A percentile compares a stretch with the other conserved stretches of the same genome.
phyloP scores from a whole-genome alignment of 2,888 invertebrate species.

The Corythucha ciliata region DNA sequence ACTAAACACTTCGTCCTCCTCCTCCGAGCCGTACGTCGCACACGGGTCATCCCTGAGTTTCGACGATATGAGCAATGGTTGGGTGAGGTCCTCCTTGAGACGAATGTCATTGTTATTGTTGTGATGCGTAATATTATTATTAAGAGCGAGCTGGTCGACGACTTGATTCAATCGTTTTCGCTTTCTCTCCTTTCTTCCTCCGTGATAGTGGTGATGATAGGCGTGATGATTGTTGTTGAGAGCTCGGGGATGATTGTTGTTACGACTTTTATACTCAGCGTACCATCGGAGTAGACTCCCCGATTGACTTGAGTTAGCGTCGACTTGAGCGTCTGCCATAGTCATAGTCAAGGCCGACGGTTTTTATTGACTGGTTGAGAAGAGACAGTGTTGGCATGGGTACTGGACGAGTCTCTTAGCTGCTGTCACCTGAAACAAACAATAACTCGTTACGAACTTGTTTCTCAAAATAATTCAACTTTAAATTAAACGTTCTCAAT shows the following conservation, averaged over 20 bases:
- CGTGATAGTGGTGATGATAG: conserved; percentile 37
- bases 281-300: conserved; percentile 29
- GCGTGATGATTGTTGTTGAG: conserved; percentile 51
- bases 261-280: conserved; percentile 38
- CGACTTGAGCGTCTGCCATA: conserved; percentile 51
- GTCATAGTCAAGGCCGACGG: too few species aligned
- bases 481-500: too few species aligned
- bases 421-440: too few species aligned
- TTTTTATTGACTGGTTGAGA: too few species aligned
- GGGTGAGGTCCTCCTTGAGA: conserved; percentile 32
- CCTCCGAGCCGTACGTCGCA: conserved; percentile 41
- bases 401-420: too few species aligned
- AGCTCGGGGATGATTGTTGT: conserved; percentile 51
- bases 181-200: conserved; percentile 59
- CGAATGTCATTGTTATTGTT: conserved; percentile 42
- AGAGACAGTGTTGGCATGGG: too few species aligned
- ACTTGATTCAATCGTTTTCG: conserved; percentile 70
- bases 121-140: conserved; percentile 45
- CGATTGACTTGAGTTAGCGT: conserved; percentile 32
- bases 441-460: too few species aligned
- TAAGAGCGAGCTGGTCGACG: conserved; percentile 59
- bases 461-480: too few species aligned
- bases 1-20: conserved; percentile 52
- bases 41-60: conserved; percentile 37
- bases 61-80: conserved; percentile 30